These are phyloP conservation scores for Ophioninae sp. DNA, from an alignment of 2,888 invertebrate species.

Conservation along the genomic window DNA sequence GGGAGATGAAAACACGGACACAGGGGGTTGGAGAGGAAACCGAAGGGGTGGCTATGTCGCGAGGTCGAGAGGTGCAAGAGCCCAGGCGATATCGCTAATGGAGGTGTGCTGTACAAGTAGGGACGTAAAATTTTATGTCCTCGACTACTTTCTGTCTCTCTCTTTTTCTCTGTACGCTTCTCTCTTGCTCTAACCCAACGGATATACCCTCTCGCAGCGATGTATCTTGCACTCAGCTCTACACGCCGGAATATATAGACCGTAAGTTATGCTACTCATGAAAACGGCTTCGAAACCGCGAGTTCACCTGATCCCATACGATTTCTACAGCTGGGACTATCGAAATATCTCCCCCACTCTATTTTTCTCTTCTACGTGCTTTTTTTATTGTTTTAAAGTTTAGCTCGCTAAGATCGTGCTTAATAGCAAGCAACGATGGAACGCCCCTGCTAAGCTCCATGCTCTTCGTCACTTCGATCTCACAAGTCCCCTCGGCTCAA, in stretches of 20 bases:
- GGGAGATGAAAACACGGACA: constrained; percentile 20
- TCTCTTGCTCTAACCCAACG: constrained; percentile 26
- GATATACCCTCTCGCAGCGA: constrained; percentile 18
- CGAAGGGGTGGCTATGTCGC: constrained; percentile 51
- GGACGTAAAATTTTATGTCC: constrained; percentile 75
- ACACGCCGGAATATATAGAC: constrained; percentile 40
- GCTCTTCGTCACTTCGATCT: neutral
- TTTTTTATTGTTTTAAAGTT: constrained; percentile 21
- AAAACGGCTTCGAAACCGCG: constrained; percentile 58
- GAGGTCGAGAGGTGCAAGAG: constrained; percentile 60
- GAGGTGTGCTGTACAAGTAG: constrained; percentile 74
- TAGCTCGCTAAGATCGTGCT: too few relatives aligned
- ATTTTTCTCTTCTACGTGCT: neutral
- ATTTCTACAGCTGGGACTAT: constrained; percentile 45
- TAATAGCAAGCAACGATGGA: too few relatives aligned
- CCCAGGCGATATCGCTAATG: constrained; percentile 73
- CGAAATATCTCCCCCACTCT: constrained; percentile 33
- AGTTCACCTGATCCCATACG: constrained; percentile 52
- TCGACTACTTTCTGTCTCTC: constrained; percentile 48
- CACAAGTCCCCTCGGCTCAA: neutral
- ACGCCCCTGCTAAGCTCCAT: neutral
- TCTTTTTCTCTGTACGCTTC: neutral
- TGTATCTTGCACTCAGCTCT: constrained; percentile 47
- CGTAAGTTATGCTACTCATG: constrained; percentile 49
- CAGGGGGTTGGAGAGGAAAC: constrained; percentile 34